Percentiles rank a stretch among this genome's conserved stretches.
Evolutionary conservation across 2,797 vertebrate genomes (phyloP).

Genomic region (Lepilemur ruficaudatus): DNA sequence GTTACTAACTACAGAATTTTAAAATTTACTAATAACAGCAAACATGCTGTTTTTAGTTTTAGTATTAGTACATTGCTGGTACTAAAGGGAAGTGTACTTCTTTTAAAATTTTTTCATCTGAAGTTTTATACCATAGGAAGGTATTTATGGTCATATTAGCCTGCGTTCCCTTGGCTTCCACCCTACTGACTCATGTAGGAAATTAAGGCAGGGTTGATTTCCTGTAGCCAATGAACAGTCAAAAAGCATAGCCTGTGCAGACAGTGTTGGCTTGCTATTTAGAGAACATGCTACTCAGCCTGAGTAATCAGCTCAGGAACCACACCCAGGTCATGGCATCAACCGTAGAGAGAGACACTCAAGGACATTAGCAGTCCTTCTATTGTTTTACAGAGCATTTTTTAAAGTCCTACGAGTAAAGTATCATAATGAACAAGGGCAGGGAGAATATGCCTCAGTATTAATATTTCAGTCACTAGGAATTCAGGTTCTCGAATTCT

Average conservation of each 20-base stretch:
- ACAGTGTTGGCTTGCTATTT: slow-evolving; percentile 77
- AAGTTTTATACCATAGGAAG: slow-evolving; percentile 76
- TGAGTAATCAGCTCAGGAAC: slow-evolving; percentile 71
- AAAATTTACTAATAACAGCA: not conserved
- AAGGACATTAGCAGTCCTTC: slow-evolving; percentile 66
- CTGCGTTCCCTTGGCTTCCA: slow-evolving; percentile 71
- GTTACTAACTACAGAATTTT: not conserved
- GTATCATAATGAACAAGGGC: slow-evolving; percentile 3
- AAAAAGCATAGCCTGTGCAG: slow-evolving; percentile 79
- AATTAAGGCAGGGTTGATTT: slow-evolving; percentile 87
- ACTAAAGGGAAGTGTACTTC: slow-evolving; percentile 34
- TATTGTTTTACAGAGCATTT: slow-evolving; percentile 74
- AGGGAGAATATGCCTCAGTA: slow-evolving; percentile 43
- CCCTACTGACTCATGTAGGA: slow-evolving; percentile 84
- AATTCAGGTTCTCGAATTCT: not conserved
- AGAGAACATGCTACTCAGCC: slow-evolving; percentile 65
- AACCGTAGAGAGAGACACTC: not conserved
- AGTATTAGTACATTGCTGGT: slow-evolving; percentile 25
- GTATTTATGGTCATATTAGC: slow-evolving; percentile 63
- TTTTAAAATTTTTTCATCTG: slow-evolving; percentile 67
- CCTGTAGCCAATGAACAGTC: slow-evolving; percentile 86
- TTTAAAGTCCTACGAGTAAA: slow-evolving; percentile 32
- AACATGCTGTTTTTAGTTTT: not conserved
- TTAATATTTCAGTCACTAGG: slow-evolving; percentile 15
- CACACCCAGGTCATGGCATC: slow-evolving; percentile 57